Base-by-base conservation (phyloP, 1,140 invertebrate genomes). In the Apis cerana region DNA sequence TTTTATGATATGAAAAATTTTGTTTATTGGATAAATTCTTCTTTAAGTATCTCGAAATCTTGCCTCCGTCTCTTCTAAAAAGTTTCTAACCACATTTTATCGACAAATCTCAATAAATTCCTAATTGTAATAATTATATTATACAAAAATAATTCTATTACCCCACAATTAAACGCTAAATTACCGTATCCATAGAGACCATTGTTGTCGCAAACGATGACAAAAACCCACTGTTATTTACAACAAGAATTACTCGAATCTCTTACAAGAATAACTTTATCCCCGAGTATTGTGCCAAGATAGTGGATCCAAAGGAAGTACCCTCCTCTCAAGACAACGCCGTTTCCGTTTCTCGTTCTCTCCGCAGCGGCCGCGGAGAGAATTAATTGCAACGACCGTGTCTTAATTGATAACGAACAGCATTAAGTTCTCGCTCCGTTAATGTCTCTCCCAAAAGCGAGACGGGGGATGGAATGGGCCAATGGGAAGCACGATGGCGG, bases 331-430 rank as follows among this genome's bases (percentile, higher is more conserved):
- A 88, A 85, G 80, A 77, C 86, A 76, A 81, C 56, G 91, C 85
- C 90, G 86, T 93, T 93, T 94, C 92, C 92, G 91, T 74, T 88
- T 92, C 90, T 92, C 93, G 92, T 93, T 93, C 90, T 88, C 85
- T 74, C 75, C 84, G 0, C 33, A 0, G 33, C 80, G 80, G 48
- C 87, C 88, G 61, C 84, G 88, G 61, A 83, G 87, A 13, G 89
- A 92, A 93, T 93, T 93, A 93, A 93, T 93, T 93, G 91, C 91
- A 87, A 89, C 82, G 89, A 88, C 86, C 87, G 88, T 89, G 90
- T 89, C 88, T 92, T 93, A 93, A 93, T 93, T 94, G 92, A 93
- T 92, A 94, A 93, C 91, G 90, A 91, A 92, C 85, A 74, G 85
- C 90, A 89, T 92, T 91, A 92, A 91, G 89, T 91, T 89, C 83